Base-by-base conservation (phyloP, 1,140 invertebrate genomes). In the Bombus fervidus region DNA sequence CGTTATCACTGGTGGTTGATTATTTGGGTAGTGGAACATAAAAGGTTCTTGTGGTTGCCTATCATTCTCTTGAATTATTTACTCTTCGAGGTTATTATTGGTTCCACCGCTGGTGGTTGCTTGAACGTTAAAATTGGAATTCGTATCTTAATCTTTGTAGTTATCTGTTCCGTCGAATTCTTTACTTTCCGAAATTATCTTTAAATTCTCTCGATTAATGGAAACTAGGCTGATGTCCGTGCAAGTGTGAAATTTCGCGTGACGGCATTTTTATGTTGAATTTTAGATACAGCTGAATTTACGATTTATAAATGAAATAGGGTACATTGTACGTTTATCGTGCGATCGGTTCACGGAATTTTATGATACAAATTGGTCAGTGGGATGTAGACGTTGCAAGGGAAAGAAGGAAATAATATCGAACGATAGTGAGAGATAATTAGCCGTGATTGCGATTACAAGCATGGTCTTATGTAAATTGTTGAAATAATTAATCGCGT, bases 401-500 rank as follows among this genome's bases (percentile, higher is more conserved):
- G 28, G 28, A 57, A n/a, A 12, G 37, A 31, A 34, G 15, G n/a
- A 66, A 53, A 62, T 39, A 59, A 59, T 73, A 64, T 85, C 74
- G 34, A 53, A 25, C 31, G 71, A 82, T 74, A 31, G 39, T 57
- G 57, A 75, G 81, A 75, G 39, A 73, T 64, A 83, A 83, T 77
- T 68, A 83, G 43, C 31, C 53, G 43, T 31, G 72, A 80, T 57
- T 53, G 47, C 57, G 80, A 57, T 87, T 43, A 64, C 59, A 28
- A 39, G 57, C 47, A 13, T n/a, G 31, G 57, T 62, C 57, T 81
- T 62, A 86, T 83, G 80, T 78, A 75, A 77, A 73, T 73, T 25
- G 25, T 4, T 57, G 22, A 75, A 72, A 73, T 57, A 84, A 83
- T 75, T 75, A 89, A 84, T 53, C 68, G 62, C 31, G 28, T 39